Evolutionary conservation across 1,140 invertebrate genomes (phyloP), one percentile per base, ranked within the genome.

Genomic region (Brachionus rotundiformis): DNA sequence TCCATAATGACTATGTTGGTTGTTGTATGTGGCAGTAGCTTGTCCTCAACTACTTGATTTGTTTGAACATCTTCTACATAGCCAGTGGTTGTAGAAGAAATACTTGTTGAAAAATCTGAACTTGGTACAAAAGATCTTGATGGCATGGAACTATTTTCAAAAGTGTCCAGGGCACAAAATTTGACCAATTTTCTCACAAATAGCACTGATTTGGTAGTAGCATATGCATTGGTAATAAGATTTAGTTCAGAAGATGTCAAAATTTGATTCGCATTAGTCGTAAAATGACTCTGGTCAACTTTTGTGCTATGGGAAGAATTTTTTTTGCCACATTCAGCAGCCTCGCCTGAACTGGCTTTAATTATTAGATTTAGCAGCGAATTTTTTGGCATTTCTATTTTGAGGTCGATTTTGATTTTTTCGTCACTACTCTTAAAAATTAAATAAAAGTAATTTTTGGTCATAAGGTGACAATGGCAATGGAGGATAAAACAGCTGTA

Each of bases 371-470:
- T 73, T 47, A 73, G 25, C 36, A 73, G 10, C 4, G 68, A 44
- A 44, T 73, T 73, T 73, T 44, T 73, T 73, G 68, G 39, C 3
- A 73, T 25, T 73, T 73, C 36, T 11, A 73, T 31, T 47, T 73
- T 73, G 16, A 73, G 23, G 16, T 73, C 68, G 36, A 73, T 44
- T 73, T 73, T 73, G 23, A 73, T 27, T 44, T 73, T 73, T 44
- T 73, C 68, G 3, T 41, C 16, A 6, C n/a, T 73, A 5, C 25
- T 44, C 7, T 47, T 44, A 6, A 19, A 68, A 68, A 23, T 4
- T 10, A 23, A 61, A 61, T 25, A 8, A 25, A 3, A 7, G 27
- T 19, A 54, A 19, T 54, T 54, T 10, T 54, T 25, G 7, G 19
- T 6, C 36, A 10, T 6, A 39, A 39, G 36, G 19, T n/a, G n/a